Evolutionary conservation across 2,888 invertebrate genomes (phyloP), one percentile per base, ranked within the genome.

Genomic region (Deilephila elpenor): DNA sequence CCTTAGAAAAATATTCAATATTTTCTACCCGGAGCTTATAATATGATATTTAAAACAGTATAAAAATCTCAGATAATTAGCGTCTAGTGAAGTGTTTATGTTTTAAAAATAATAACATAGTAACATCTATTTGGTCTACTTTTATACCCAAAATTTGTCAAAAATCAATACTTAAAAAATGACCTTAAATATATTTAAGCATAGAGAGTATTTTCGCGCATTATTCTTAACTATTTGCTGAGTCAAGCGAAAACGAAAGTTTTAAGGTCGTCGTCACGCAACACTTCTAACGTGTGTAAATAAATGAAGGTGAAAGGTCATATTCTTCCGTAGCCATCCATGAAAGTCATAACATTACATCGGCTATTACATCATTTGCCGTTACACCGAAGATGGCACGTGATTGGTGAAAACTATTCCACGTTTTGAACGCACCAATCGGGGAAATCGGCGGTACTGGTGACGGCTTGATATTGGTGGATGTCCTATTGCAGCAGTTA

Each of bases 231-330:
- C 20, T 37, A 20, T 67, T 37, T 25, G 20, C 44, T 67, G 20
- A 25, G 64, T 67, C 64, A 67, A 67, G 34, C 20, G 64, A 67
- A 44, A 67, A 11, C n/a, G 64, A 67, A 67, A 44, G 44, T 67
- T 67, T 44, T 44, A 44, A 67, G 44, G 44, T 51, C 44, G 1
- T 20, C 44, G 67, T 51, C 67, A 67, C 67, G 67, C 67, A 67
- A 67, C 51, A 67, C 67, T 51, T 67, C 29, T 51, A 67, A 67
- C 51, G 25, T 51, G 25, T 67, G 67, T 51, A 67, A 67, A 44
- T 67, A 44, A 64, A n/a, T 64, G 37, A 64, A 25, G 51, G 44
- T 17, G 44, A 67, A 51, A 67, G 67, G 67, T 67, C 67, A 51
- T 67, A 51, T 29, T 60, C 51, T 29, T 67, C 67, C 51, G 67